These are phyloP conservation scores for Heliothis virescens DNA, from an alignment of 1,140 invertebrate genomes.

Conservation along the genomic window DNA sequence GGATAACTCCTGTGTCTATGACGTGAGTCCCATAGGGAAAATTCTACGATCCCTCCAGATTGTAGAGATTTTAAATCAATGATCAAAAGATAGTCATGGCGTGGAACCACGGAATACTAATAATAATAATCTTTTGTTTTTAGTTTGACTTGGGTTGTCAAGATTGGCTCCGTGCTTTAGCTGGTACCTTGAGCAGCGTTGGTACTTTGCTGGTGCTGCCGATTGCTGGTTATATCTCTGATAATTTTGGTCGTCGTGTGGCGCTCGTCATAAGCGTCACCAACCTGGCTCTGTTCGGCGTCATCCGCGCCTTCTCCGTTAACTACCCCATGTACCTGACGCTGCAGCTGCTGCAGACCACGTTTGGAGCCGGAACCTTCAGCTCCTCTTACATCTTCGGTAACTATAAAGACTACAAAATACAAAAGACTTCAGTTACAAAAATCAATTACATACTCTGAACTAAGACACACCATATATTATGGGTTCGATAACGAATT, in stretches of 20 bases:
- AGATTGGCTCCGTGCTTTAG: conserved; percentile 69
- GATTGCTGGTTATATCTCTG: conserved; percentile 85
- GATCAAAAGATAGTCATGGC: too few species aligned
- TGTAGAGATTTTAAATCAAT: neutral
- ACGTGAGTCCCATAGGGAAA: conserved; percentile 76
- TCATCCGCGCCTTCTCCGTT: conserved; percentile 88
- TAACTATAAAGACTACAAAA: conserved; percentile 51
- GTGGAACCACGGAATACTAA: neutral
- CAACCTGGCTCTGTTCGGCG: conserved; percentile 86
- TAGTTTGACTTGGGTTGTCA: conserved; percentile 75
- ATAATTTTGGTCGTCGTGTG: conserved; percentile 88
- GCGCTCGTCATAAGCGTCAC: conserved; percentile 88
- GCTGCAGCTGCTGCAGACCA: conserved; percentile 89
- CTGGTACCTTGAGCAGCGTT: conserved; percentile 73
- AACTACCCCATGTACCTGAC: conserved; percentile 88
- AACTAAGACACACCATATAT: too few species aligned
- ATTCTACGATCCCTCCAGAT: neutral
- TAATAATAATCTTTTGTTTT: conserved; percentile 43
- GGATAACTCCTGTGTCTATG: conserved; percentile 77
- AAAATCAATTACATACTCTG: too few species aligned
- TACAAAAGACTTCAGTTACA: too few species aligned
- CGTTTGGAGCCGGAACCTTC: conserved; percentile 81
- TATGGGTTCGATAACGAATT: neutral
- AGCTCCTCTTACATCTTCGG: conserved; percentile 81
- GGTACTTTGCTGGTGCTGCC: conserved; percentile 75